These are phyloP conservation scores for Amniataba percoides DNA, from an alignment of 2,797 vertebrate genomes.

Conservation along the genomic window DNA sequence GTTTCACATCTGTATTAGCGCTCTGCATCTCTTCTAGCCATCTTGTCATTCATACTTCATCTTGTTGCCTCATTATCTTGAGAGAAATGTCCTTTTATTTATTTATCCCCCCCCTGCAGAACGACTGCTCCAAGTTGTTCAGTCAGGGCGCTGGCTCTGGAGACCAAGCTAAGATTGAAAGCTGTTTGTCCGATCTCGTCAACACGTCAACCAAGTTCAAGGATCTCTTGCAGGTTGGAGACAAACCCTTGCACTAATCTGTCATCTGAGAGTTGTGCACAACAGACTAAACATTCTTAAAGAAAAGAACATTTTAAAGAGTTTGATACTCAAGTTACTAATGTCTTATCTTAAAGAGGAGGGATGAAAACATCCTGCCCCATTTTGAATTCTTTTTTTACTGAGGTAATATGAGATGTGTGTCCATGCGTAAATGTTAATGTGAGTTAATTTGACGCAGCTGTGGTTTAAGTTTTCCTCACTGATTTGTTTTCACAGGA, in stretches of 20 bases:
- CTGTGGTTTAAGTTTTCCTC: neutral
- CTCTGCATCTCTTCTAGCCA: neutral
- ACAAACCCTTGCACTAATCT: slow-evolving; percentile 29
- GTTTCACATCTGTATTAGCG: neutral
- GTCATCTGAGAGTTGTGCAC: slow-evolving; percentile 17
- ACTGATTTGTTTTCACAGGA: slow-evolving; percentile 84
- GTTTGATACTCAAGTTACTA: neutral
- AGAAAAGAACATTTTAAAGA: neutral
- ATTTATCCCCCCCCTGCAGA: slow-evolving; percentile 79
- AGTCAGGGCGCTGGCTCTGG: slow-evolving; percentile 90
- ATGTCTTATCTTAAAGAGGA: neutral
- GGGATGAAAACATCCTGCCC: neutral
- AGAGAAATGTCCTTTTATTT: neutral
- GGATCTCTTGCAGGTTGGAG: slow-evolving; percentile 93
- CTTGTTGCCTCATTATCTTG: neutral
- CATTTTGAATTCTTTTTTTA: neutral
- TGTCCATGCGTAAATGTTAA: neutral
- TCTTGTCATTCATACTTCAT: neutral
- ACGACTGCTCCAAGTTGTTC: slow-evolving; percentile 94
- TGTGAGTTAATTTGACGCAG: neutral
- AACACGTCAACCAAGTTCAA: slow-evolving; percentile 95
- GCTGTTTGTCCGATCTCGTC: slow-evolving; percentile 94
- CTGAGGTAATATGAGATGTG: neutral
- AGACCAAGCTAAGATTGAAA: slow-evolving; percentile 96
- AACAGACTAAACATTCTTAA: neutral